These are phyloP conservation scores for Mycogona germanica DNA, from an alignment of 2,888 invertebrate genomes.

Conservation along the genomic window DNA sequence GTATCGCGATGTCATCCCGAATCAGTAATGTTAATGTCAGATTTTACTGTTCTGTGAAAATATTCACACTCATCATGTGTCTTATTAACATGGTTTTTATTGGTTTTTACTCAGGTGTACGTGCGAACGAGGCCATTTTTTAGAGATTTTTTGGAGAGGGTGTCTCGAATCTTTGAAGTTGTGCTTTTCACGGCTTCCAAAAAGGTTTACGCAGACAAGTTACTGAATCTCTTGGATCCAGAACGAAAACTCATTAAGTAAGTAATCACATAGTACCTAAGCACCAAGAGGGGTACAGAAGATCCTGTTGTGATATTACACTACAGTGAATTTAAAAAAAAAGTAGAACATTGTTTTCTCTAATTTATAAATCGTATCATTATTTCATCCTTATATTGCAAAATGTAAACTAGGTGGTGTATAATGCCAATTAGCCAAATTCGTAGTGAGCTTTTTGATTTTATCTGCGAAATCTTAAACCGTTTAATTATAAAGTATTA, in stretches of 20 bases:
- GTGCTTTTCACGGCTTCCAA: constrained; percentile 94
- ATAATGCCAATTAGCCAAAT: neutral
- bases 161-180: constrained; percentile 78
- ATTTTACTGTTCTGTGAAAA: no score
- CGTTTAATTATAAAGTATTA: constrained; percentile 12
- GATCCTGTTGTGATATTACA: no score
- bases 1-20: no score
- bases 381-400: neutral
- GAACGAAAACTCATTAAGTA: constrained; percentile 75
- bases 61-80: neutral
- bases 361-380: constrained; percentile 1
- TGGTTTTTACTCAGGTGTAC: constrained; percentile 40
- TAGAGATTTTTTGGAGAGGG: constrained; percentile 78
- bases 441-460: no score
- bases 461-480: neutral
- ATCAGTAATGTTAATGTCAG: no score
- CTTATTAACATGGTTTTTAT: constrained; percentile 1
- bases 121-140: constrained; percentile 86
- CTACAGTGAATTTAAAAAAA: no score
- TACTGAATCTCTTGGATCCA: constrained; percentile 83
- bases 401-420: no score
- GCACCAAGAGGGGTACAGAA: no score
- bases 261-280: no score
- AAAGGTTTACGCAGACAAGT: constrained; percentile 84
- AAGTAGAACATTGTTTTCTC: neutral